These are phyloP conservation scores for Tryphoninae sp. DNA, from an alignment of 2,888 invertebrate species.

Conservation along the genomic window DNA sequence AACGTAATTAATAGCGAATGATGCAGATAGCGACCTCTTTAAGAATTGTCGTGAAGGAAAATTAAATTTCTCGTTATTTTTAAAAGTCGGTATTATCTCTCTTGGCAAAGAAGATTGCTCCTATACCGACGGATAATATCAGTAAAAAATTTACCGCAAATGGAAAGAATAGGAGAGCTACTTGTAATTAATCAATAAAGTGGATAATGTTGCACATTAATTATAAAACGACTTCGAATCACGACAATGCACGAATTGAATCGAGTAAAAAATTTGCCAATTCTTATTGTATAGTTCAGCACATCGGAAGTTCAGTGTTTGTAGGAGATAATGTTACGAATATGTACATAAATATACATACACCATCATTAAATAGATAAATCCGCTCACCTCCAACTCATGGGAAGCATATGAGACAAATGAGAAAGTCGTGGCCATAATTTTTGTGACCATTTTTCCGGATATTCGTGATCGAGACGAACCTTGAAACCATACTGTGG, in stretches of 20 bases:
- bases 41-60: neutral
- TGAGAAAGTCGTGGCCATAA: conserved; percentile 86
- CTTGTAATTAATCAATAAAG: no score
- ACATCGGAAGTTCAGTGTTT: neutral
- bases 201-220: neutral
- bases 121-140: neutral
- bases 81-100: neutral
- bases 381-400: conserved; percentile 86
- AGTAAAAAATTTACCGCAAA: no score
- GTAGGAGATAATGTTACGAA: neutral
- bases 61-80: neutral
- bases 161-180: no score
- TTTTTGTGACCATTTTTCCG: conserved; percentile 87
- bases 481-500: conserved; percentile 89
- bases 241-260: neutral
- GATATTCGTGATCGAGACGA: conserved; percentile 88
- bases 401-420: conserved; percentile 87
- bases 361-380: neutral
- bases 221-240: neutral
- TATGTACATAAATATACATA: conserved; percentile 1
- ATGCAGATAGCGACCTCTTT: neutral
- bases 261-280: neutral
- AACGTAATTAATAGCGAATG: neutral
- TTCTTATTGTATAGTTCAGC: neutral
- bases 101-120: neutral